Conservation (phyloP, 2,113 vertebrate species). For the Siniperca knerii region DNA sequence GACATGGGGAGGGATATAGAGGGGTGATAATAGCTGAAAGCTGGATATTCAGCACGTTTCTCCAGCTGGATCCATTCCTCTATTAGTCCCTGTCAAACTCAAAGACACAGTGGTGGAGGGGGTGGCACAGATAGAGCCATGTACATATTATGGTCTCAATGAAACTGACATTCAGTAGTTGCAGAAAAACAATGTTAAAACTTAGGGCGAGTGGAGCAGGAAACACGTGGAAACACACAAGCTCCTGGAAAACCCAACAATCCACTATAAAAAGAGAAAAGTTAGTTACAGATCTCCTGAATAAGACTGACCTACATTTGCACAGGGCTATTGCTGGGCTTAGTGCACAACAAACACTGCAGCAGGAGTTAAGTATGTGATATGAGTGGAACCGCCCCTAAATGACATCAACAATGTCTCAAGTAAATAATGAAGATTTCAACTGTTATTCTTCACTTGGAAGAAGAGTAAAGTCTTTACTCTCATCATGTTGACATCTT, state of each 20-base stretch:
- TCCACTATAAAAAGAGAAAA: slow-evolving; percentile 2
- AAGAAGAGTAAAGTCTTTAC: not conserved
- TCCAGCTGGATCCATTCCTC: slow-evolving; percentile 65
- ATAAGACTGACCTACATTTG: slow-evolving; percentile 49
- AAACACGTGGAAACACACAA: slow-evolving; percentile 14
- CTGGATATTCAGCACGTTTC: slow-evolving; percentile 68
- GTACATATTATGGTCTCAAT: slow-evolving; percentile 30
- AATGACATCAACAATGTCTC: slow-evolving; percentile 18
- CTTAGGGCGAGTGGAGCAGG: not conserved
- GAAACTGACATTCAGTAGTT: slow-evolving; percentile 30
- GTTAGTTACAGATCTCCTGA: slow-evolving; percentile 26
- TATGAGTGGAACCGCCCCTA: not conserved
- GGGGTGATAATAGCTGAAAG: slow-evolving; percentile 71
- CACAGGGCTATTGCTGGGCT: slow-evolving; percentile 10
- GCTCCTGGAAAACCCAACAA: slow-evolving; percentile 14
- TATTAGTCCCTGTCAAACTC: slow-evolving; percentile 40
- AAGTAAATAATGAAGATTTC: slow-evolving; percentile 37
- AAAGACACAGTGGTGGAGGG: slow-evolving; percentile 28
- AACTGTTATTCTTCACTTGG: not conserved
- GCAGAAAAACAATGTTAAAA: slow-evolving; percentile 13
- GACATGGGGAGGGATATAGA: slow-evolving; percentile 56
- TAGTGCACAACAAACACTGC: slow-evolving; percentile 29
- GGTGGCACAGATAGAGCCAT: slow-evolving; percentile 46
- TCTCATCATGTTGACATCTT: not conserved
- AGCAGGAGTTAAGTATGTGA: slow-evolving; percentile 23